A percentile compares a stretch with the other conserved stretches of the same genome.
Evolutionary conservation across 2,113 vertebrate species (phyloP).

Genomic region (Leucoraja erinaceus): DNA sequence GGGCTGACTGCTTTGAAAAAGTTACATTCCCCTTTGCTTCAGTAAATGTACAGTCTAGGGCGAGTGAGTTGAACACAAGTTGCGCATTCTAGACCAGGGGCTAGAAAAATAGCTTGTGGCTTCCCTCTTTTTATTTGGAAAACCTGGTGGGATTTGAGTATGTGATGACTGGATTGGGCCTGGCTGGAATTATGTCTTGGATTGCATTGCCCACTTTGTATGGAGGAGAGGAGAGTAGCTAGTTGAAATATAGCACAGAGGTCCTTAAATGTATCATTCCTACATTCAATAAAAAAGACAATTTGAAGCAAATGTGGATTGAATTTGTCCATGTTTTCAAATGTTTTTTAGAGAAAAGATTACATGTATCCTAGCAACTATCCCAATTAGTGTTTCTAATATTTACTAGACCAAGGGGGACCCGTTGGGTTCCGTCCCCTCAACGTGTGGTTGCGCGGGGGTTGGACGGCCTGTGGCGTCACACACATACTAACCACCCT

Average conservation of each 20-base stretch:
- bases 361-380: background rate
- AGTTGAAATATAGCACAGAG: background rate
- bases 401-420: too few species aligned
- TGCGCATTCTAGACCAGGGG: background rate
- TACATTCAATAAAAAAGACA: background rate
- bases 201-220: background rate
- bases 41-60: background rate
- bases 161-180: background rate
- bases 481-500: too few species aligned
- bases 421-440: too few species aligned
- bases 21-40: background rate
- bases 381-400: background rate
- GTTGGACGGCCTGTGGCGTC: too few species aligned
- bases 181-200: background rate
- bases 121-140: background rate
- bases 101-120: background rate
- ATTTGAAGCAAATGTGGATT: background rate
- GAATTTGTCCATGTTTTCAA: background rate
- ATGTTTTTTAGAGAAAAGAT: background rate
- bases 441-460: too few species aligned
- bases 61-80: background rate
- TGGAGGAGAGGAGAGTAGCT: background rate
- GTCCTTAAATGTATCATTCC: background rate
- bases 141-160: background rate
- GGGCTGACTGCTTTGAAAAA: background rate